Conservation (phyloP, 1,140 invertebrate species). For the Caenorhabditis inopinata region DNA sequence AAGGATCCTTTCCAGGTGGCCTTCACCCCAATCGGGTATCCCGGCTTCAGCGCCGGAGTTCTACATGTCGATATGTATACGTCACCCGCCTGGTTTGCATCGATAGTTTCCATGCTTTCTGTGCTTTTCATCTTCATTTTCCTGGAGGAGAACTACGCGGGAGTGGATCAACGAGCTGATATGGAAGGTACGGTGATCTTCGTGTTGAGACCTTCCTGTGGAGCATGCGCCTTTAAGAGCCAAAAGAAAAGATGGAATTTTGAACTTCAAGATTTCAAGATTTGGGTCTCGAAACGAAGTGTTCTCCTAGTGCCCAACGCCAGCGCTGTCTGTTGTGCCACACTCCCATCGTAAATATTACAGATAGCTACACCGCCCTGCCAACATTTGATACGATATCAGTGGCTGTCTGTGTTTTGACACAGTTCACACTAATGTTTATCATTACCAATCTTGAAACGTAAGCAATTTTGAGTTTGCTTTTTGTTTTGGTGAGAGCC, state of each 20-base stretch:
- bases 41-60: neutral
- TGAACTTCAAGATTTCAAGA: too few relatives aligned
- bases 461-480: neutral
- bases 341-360: neutral
- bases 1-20: constrained; percentile 42
- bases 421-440: constrained; percentile 44
- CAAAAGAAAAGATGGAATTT: too few relatives aligned
- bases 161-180: constrained; percentile 30
- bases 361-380: constrained; percentile 38
- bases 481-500: too few relatives aligned
- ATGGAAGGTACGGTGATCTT: constrained; percentile 7
- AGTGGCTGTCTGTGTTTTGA: constrained; percentile 39
- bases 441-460: constrained; percentile 45
- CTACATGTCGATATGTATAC: constrained; percentile 42
- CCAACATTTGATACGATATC: constrained; percentile 36
- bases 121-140: constrained; percentile 36
- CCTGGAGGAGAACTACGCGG: constrained; percentile 39
- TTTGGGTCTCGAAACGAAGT: too few relatives aligned
- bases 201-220: too few relatives aligned
- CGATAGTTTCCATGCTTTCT: neutral
- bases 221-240: too few relatives aligned
- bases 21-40: constrained; percentile 43
- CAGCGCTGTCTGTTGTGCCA: too few relatives aligned
- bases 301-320: too few relatives aligned
- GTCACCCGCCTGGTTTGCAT: constrained; percentile 38